These are phyloP conservation scores for Lypha dubia DNA, from an alignment of 2,888 invertebrate genomes.

Conservation along the genomic window DNA sequence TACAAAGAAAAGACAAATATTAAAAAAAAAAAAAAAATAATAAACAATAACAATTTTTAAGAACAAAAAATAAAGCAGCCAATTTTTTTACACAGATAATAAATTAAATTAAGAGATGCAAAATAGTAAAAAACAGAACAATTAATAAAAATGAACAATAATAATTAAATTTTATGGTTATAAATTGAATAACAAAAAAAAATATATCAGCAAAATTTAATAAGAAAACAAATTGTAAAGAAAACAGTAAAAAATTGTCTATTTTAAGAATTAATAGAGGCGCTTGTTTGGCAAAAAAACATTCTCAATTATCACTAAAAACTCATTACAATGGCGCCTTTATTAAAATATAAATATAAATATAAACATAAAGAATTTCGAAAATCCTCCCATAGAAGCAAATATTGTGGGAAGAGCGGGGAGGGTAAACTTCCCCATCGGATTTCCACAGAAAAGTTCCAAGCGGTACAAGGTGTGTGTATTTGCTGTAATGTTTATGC, in stretches of 20 bases:
- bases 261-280: slow-evolving; percentile 28
- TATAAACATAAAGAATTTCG: too few species aligned
- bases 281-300: not conserved
- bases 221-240: not conserved
- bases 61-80: slow-evolving; percentile 17
- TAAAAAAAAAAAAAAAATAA: slow-evolving; percentile 4
- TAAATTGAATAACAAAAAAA: slow-evolving; percentile 37
- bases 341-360: slow-evolving; percentile 19
- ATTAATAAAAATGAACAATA: slow-evolving; percentile 53
- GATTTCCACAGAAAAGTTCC: too few species aligned
- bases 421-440: too few species aligned
- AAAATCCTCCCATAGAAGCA: too few species aligned
- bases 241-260: not conserved
- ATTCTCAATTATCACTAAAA: not conserved
- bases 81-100: slow-evolving; percentile 25
- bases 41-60: slow-evolving; percentile 8
- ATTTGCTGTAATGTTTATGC: too few species aligned
- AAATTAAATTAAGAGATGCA: slow-evolving; percentile 37
- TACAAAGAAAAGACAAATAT: slow-evolving; percentile 30
- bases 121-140: slow-evolving; percentile 19
- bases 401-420: too few species aligned
- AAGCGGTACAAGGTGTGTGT: too few species aligned
- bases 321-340: slow-evolving; percentile 42
- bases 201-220: slow-evolving; percentile 38
- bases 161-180: slow-evolving; percentile 45